Conservation (phyloP, 2,888 invertebrate species). For the Agrypnus murinus region DNA sequence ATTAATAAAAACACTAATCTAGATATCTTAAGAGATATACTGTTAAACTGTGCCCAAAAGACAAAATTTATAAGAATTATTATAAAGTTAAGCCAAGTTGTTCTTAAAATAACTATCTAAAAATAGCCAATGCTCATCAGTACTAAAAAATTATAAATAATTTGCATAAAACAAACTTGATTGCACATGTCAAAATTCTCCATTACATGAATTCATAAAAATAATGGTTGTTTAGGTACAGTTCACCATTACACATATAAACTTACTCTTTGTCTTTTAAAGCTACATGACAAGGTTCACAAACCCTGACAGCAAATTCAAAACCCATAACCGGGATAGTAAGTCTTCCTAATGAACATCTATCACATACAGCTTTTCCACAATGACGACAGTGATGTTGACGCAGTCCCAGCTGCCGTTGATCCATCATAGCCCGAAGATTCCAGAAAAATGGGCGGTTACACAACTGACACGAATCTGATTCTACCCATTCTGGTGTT, state of each 20-base stretch:
- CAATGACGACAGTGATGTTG: conserved; percentile 95
- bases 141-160: too few relatives aligned
- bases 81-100: too few relatives aligned
- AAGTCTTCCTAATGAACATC: conserved; percentile 91
- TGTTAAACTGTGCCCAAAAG: too few relatives aligned
- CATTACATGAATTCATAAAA: too few relatives aligned
- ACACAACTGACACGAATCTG: conserved; percentile 96
- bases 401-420: conserved; percentile 91
- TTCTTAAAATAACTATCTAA: too few relatives aligned
- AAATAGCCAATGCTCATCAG: too few relatives aligned
- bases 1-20: too few relatives aligned
- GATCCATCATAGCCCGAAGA: conserved; percentile 98
- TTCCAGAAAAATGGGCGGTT: conserved; percentile 99
- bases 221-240: too few relatives aligned
- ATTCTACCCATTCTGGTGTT: conserved; percentile 97
- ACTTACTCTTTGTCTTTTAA: conserved; percentile 90
- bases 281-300: conserved; percentile 90
- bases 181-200: background rate
- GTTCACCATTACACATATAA: too few relatives aligned
- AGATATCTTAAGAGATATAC: too few relatives aligned
- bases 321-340: conserved; percentile 97
- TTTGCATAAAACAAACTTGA: too few relatives aligned
- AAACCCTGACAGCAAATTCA: conserved; percentile 97
- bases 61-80: too few relatives aligned
- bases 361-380: conserved; percentile 96